Evolutionary conservation across 2,797 vertebrate genomes (phyloP), one percentile per base, ranked within the genome.

Genomic region (Bovichtus diacanthus): DNA sequence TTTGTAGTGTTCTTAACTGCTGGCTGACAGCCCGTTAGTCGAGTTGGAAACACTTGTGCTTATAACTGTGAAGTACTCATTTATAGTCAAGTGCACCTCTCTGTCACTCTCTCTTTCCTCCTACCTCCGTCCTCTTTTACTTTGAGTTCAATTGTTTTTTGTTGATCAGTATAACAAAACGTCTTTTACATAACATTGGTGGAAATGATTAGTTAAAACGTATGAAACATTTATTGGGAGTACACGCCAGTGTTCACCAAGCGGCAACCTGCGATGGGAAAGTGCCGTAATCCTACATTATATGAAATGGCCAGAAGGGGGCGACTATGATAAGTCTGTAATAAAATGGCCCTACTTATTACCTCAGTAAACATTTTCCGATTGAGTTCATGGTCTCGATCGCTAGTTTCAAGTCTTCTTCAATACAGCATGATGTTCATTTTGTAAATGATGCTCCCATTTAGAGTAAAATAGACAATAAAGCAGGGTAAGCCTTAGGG

Each of bases 21-120:
- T 31, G 50, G 59, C 70, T 81, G 77, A 76, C 71, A 55, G 72
- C 56, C 75, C 10, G 78, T 73, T 58, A 67, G 70, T 23, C 44
- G 36, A 54, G 47, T 44, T 73, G 54, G 70, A 58, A 81, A 67
- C 65, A 60, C 83, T 85, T 53, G 10, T 69, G 76, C 58, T 84
- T 0, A 74, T 73, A 69, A 66, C 71, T 76, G 70, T 87, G 79
- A 74, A 82, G 83, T 61, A 79, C 83, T 68, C 50, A 65, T 73
- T 80, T 69, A 64, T n/a, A 84, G 61, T 78, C 29, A 25, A 84
- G 83, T 58, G 23, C 21, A 36, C 2, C 46, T 34, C 55, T 18
- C 46, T 19, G 67, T 59, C 21, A 19, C 55, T 18, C 46, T 19
- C 67, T 59, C 21, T 19, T 19, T 38, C 18, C 62, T 21, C 11